Evolutionary conservation across 37 sponge, comb jelly and placozoan genomes (phyloP), one percentile per base, ranked within the genome.

Genomic region (Geodia barretti): DNA sequence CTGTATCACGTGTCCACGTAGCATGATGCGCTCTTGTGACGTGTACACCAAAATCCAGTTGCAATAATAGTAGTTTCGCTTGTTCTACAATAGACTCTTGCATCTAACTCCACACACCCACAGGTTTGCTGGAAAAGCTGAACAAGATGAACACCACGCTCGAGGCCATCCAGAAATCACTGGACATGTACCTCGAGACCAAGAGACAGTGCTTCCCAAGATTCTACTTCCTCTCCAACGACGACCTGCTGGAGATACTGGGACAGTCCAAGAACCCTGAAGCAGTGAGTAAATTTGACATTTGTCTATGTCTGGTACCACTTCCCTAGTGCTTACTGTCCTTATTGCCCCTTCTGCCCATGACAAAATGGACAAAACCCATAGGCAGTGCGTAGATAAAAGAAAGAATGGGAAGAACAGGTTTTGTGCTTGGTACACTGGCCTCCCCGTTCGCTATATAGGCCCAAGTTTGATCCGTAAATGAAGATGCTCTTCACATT

Each of bases 201-300:
- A 98, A 98, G 89, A 79, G 99, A 74, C 96, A 98, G 85, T 71
- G 87, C 70, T 98, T 98, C 86, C 99, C 99, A 31, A 81, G 99
- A 8, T 98, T 98, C 87, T 98, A 98, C 88, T 98, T 98, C 91
- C 73, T 98, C 42, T 98, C 99, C 62, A 98, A 98, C 70, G 99
- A 98, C 59, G 99, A 98, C 74, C 87, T 98, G 35, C 80, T 98
- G 69, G 99, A 98, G 75, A 98, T 98, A 19, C 96, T 98, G 24
- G 99, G 99, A 1, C 99, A 98, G 87, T 93, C 94, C 7, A 94
- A 88, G 74, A 97, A 97, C 70, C 97, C 97, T 68, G 95, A 94
- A 64, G 97, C 97, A 11, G 95, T 93, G 59, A 76, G 91, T 81
- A 29, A 34, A 4, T n/a, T n/a, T n/a, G n/a, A n/a, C n/a, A n/a